Percentiles rank a stretch among this genome's conserved stretches.
phyloP scores from a whole-genome alignment of 1,140 invertebrate species.

The Babylonia areolata region DNA sequence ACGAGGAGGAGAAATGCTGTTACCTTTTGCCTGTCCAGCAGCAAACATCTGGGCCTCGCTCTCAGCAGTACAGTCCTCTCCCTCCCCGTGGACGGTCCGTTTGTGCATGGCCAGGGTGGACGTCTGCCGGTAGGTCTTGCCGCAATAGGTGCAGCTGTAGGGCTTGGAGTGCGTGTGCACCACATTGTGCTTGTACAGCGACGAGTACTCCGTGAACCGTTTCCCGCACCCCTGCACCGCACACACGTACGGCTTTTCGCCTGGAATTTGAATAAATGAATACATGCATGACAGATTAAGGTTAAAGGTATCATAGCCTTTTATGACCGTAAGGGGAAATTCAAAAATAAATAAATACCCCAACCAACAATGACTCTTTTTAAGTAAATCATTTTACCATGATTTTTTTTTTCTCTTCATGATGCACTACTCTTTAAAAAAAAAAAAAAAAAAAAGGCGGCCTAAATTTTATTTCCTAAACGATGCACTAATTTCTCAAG shows the following conservation, averaged over 20 bases:
- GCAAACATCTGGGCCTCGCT: conserved; percentile 31
- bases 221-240: conserved; percentile 81
- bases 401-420: too few species aligned
- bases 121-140: conserved; percentile 80
- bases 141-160: conserved; percentile 80
- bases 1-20: background rate
- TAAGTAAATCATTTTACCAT: too few species aligned
- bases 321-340: too few species aligned
- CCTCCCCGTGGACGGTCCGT: conserved; percentile 74
- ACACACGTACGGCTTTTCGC: conserved; percentile 77
- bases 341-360: too few species aligned
- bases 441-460: too few species aligned
- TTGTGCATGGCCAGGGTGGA: conserved; percentile 82
- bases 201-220: conserved; percentile 86
- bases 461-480: too few species aligned
- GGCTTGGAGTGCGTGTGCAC: conserved; percentile 82
- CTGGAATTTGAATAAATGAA: too few species aligned
- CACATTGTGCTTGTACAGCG: conserved; percentile 85
- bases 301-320: too few species aligned
- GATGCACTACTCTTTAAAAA: too few species aligned
- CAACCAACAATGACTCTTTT: too few species aligned
- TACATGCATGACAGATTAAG: too few species aligned
- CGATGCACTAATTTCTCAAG: too few species aligned
- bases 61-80: conserved; percentile 37
- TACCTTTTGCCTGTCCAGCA: conserved; percentile 13